Base-by-base conservation (phyloP, 2,113 vertebrate genomes). In the Gambusia holbrooki region DNA sequence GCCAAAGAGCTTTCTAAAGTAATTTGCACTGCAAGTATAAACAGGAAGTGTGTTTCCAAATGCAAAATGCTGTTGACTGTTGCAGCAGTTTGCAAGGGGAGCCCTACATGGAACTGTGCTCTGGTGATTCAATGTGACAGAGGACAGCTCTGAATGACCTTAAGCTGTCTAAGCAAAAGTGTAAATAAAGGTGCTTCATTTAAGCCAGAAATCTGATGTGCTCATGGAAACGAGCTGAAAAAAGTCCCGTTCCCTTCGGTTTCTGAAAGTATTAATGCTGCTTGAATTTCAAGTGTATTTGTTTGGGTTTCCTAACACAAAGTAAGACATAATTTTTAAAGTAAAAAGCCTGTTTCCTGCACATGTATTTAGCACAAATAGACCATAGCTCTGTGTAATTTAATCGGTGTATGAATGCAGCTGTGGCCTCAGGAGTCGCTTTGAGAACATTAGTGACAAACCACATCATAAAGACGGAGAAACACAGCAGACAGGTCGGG, bases 1-100 rank as follows among this genome's bases (percentile, higher is more conserved):
- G 90, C 88, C 91, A 92, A 77, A 76, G 74, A 91, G 82, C 89
- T 71, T 76, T 89, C 79, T 35, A 62, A 27, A 77, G 40, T 80
- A 80, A 89, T 91, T 88, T 88, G 71, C 65, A 29, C n/a, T 1
- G 35, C 28, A 81, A 67, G 71, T 71, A 62, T 92, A 76, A 91
- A 88, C 86, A 91, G 84, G 83, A 87, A 89, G 80, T 70, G 1
- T 42, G 70, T 65, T 76, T 54, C 51, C 28, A 7, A 32, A 45
- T 85, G 29, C 74, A 40, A 51, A 76, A 66, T 74, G 66, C 61
- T 80, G 65, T 73, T 69, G 75, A 74, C 66, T 51, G 37, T 19
- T n/a, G 71, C 75, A 33, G 6, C 30, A 5, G 40, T 37, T 40
- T 29, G 71, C 73, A 65, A 77, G 42, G 25, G 29, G 58, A 66